A percentile compares a stretch with the other conserved stretches of the same genome.
Evolutionary conservation across 2,888 invertebrate genomes (phyloP).

Genomic region (Cacoxenus indagator): DNA sequence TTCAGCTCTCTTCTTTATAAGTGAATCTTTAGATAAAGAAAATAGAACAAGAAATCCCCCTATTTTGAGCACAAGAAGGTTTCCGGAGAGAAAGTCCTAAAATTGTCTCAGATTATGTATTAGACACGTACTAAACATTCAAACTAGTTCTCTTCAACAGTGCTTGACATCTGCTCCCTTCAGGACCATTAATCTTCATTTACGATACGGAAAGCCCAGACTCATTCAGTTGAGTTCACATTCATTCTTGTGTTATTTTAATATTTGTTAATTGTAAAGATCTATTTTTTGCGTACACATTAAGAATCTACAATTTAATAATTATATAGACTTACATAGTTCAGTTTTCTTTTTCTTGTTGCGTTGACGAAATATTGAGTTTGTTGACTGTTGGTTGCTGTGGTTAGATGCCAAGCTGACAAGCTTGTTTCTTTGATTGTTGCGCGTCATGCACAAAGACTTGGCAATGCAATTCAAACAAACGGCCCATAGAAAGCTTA

Average conservation of each 20-base stretch:
- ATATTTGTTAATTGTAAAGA: neutral
- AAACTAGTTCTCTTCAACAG: no score
- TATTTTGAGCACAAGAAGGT: no score
- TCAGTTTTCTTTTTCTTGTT: slow-evolving; percentile 17
- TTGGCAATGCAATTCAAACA: no score
- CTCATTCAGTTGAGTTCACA: neutral
- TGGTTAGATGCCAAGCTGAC: neutral
- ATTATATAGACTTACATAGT: slow-evolving; percentile 20
- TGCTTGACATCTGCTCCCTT: no score
- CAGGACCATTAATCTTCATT: no score
- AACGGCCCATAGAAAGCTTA: slow-evolving; percentile 7
- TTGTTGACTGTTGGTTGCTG: neutral
- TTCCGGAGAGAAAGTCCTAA: no score
- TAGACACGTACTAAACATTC: no score
- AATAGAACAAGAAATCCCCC: no score
- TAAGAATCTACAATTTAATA: slow-evolving; percentile 7
- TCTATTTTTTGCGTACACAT: slow-evolving; percentile 13
- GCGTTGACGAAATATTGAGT: slow-evolving; percentile 2
- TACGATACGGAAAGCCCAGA: neutral
- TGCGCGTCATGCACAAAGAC: neutral
- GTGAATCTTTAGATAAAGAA: no score
- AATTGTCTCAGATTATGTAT: no score
- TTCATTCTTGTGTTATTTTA: neutral
- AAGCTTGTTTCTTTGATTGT: no score
- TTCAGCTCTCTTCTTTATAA: no score